Percentiles rank a stretch among this genome's conserved stretches.
Evolutionary conservation across 2,113 vertebrate species (phyloP).

Genomic region (Antigone vipio): DNA sequence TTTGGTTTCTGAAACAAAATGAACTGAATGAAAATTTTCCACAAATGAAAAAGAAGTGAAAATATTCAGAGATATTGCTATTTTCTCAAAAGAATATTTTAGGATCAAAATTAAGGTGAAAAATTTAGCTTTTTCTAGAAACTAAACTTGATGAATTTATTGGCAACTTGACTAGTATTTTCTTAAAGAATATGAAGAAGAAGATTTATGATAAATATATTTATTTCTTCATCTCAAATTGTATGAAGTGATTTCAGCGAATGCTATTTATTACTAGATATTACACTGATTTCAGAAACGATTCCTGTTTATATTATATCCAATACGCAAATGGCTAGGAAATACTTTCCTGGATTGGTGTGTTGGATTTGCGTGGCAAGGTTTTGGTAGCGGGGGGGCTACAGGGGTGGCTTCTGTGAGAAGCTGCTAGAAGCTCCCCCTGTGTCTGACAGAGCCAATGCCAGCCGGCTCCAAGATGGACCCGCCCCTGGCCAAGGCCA

Average conservation of each 20-base stretch:
- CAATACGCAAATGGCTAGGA: not conserved
- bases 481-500: too few species aligned
- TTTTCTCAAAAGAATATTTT: not conserved
- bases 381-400: too few species aligned
- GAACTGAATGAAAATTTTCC: not conserved
- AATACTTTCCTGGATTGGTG: not conserved
- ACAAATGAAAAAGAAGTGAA: not conserved
- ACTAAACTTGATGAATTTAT: not conserved
- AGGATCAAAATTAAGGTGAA: not conserved
- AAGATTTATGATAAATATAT: not conserved
- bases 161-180: not conserved
- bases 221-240: not conserved
- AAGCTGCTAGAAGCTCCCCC: too few species aligned
- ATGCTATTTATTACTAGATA: not conserved
- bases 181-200: not conserved
- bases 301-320: not conserved
- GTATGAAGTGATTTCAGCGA: not conserved
- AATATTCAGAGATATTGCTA: not conserved
- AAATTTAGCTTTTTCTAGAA: not conserved
- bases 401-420: too few species aligned
- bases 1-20: not conserved
- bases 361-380: too few species aligned
- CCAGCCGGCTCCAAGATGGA: too few species aligned
- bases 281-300: not conserved
- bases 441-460: too few species aligned